These are phyloP conservation scores for Perithous albicinctus DNA, from an alignment of 2,888 invertebrate species.

Conservation along the genomic window DNA sequence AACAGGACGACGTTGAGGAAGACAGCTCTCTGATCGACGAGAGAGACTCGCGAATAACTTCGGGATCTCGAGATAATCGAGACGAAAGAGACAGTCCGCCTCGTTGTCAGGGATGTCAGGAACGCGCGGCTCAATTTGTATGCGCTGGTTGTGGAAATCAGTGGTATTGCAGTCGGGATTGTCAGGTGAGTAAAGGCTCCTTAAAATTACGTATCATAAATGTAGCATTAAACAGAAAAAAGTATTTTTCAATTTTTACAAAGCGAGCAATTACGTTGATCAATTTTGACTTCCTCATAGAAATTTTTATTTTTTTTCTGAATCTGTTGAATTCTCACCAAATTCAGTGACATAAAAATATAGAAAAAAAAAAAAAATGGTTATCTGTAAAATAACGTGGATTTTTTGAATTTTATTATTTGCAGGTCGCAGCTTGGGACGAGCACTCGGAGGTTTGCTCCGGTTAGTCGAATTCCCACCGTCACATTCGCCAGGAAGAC, in stretches of 20 bases:
- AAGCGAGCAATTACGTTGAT: constrained; percentile 39
- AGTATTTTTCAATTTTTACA: no score
- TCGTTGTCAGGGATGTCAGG: constrained; percentile 94
- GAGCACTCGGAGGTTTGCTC: constrained; percentile 94
- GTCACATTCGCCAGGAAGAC: constrained; percentile 21
- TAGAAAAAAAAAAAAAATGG: no score
- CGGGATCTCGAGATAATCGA: constrained; percentile 78
- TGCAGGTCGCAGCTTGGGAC: constrained; percentile 94
- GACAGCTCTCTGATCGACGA: constrained; percentile 85
- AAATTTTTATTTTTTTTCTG: constrained; percentile 58
- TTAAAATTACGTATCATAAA: no score
- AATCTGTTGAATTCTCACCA: constrained; percentile 1
- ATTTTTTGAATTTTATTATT: constrained; percentile 72
- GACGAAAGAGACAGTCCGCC: constrained; percentile 87
- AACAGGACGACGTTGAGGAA: constrained; percentile 86
- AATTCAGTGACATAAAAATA: background rate
- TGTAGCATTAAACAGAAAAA: no score
- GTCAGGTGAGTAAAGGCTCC: constrained; percentile 92
- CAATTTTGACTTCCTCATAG: no score
- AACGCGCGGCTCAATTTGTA: constrained; percentile 93
- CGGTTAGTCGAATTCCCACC: constrained; percentile 85
- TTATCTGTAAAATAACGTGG: constrained; percentile 34
- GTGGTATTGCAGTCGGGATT: constrained; percentile 97
- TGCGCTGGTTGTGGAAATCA: constrained; percentile 96
- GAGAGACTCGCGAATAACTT: constrained; percentile 82